Conservation (phyloP, 2,888 invertebrate species). For the Gnatocerus cornutus region DNA sequence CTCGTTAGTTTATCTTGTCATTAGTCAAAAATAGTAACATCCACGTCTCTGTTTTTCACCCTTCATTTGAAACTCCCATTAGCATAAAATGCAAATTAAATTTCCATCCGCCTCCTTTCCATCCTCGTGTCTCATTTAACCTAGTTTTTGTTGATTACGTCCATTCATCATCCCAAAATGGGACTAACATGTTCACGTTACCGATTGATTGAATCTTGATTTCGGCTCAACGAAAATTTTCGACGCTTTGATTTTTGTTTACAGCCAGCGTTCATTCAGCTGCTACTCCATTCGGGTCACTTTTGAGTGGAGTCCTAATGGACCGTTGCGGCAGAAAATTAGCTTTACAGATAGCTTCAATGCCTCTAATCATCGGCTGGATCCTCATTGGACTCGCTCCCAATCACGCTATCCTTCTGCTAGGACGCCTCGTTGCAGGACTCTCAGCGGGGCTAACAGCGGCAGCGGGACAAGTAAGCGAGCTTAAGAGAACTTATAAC, state of each 20-base stretch:
- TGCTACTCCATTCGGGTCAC: conserved; percentile 83
- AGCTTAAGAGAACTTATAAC: background rate
- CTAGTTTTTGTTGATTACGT: background rate
- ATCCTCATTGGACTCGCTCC: conserved; percentile 75
- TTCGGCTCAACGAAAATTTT: background rate
- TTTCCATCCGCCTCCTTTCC: background rate
- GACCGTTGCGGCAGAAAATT: conserved; percentile 80
- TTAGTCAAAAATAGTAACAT: no score
- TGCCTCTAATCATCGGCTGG: conserved; percentile 83
- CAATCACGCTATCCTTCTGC: conserved; percentile 75
- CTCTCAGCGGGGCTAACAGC: conserved; percentile 83
- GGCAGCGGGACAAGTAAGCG: conserved; percentile 81
- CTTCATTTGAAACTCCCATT: conserved; percentile 5
- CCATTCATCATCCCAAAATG: background rate
- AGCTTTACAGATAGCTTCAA: conserved; percentile 77
- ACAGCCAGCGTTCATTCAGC: conserved; percentile 86
- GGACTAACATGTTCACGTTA: background rate
- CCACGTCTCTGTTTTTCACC: no score
- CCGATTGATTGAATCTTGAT: conserved; percentile 17
- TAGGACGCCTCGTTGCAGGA: conserved; percentile 81
- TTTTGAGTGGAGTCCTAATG: conserved; percentile 82
- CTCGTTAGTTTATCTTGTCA: no score
- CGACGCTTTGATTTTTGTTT: conserved; percentile 47
- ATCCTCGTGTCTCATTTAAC: conserved; percentile 10
- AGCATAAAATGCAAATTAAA: conserved; percentile 11